Evolutionary conservation across 2,888 invertebrate genomes (phyloP).

Genomic region (Caenorhabditis sp.): DNA sequence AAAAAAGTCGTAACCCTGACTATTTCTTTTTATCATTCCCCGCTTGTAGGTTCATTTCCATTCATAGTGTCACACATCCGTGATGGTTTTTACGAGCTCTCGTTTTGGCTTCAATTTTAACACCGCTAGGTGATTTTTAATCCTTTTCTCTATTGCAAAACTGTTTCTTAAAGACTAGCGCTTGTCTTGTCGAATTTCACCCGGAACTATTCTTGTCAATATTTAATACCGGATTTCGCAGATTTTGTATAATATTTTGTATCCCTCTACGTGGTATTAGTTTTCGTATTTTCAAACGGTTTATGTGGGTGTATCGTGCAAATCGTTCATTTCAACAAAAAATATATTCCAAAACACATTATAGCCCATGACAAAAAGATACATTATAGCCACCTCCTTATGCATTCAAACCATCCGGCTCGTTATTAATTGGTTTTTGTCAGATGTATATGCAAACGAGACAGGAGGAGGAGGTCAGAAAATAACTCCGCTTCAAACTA

Average conservation of each 20-base stretch:
- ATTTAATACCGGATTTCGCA: background rate
- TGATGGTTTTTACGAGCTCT: background rate
- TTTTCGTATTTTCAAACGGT: background rate
- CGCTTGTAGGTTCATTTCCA: slow-evolving; percentile 21
- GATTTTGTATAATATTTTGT: background rate
- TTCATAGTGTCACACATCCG: slow-evolving; percentile 18
- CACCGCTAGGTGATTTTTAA: background rate
- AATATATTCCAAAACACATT: too few species aligned
- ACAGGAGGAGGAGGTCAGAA: too few species aligned
- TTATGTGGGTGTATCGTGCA: too few species aligned
- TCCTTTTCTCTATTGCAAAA: background rate
- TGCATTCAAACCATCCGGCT: too few species aligned
- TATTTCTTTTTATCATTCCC: slow-evolving; percentile 27
- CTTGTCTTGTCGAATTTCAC: background rate
- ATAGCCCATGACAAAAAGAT: too few species aligned
- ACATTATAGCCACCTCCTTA: too few species aligned
- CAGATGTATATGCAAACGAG: too few species aligned
- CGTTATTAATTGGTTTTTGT: too few species aligned
- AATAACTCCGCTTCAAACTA: too few species aligned
- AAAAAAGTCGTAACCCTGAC: slow-evolving; percentile 42
- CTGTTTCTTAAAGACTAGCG: background rate
- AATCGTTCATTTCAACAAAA: too few species aligned
- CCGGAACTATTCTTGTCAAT: background rate
- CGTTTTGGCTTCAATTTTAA: slow-evolving; percentile 2
- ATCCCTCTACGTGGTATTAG: background rate